A percentile compares a stretch with the other conserved stretches of the same genome.
Evolutionary conservation across 2,888 invertebrate species (phyloP).

Genomic region (Lottia scabra): DNA sequence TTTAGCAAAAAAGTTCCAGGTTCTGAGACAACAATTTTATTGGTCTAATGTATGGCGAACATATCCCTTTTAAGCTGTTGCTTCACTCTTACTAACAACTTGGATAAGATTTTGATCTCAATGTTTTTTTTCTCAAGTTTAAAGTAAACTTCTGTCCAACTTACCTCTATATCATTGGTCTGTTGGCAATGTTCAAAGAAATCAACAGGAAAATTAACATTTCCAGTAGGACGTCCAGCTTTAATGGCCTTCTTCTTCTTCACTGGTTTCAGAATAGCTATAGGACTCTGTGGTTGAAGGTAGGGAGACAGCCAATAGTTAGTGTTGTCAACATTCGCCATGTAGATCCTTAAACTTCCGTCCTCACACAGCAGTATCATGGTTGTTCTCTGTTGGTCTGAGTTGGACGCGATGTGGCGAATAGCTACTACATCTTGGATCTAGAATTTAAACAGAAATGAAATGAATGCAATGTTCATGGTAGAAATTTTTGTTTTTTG

Average conservation of each 20-base stretch:
- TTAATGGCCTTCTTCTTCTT: conserved; percentile 76
- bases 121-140: too few relatives aligned
- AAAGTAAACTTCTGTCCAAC: not conserved
- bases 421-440: conserved; percentile 98
- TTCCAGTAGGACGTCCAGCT: conserved; percentile 70
- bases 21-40: too few relatives aligned
- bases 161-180: conserved; percentile 87
- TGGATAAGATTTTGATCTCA: too few relatives aligned
- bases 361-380: conserved; percentile 94
- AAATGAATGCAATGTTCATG: too few relatives aligned
- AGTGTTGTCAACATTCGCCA: conserved; percentile 80
- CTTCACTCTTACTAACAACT: too few relatives aligned
- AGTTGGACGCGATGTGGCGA: conserved; percentile 82
- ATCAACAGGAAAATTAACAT: conserved; percentile 89
- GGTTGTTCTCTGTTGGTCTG: conserved; percentile 79
- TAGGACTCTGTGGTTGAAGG: conserved; percentile 73
- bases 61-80: too few relatives aligned
- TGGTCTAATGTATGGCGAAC: too few relatives aligned
- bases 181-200: conserved; percentile 96
- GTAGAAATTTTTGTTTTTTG: too few relatives aligned
- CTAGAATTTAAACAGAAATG: conserved; percentile 66
- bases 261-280: conserved; percentile 70
- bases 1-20: too few relatives aligned
- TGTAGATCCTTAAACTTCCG: conserved; percentile 93
- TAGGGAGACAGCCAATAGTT: conserved; percentile 73